phyloP scores from a whole-genome alignment of 2,113 vertebrate genomes.

The Mixornis gularis region DNA sequence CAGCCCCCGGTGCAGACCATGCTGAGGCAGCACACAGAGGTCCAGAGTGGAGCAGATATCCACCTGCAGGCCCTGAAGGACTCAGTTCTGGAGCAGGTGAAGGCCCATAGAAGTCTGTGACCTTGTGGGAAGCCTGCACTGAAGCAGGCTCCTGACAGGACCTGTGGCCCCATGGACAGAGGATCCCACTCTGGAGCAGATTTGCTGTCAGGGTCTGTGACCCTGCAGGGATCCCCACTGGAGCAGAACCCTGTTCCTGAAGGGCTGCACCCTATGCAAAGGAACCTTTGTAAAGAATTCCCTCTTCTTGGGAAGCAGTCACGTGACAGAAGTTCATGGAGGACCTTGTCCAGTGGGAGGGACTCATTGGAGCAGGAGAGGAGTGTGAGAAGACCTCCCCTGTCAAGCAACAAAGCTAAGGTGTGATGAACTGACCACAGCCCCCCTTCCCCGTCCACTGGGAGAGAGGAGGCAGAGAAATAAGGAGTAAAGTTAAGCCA shows the following conservation, averaged over 20 bases:
- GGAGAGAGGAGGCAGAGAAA: background rate
- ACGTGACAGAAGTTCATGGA: background rate
- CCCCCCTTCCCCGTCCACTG: too few relatives aligned
- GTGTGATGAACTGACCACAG: background rate
- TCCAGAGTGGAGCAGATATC: background rate
- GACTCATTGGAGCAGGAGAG: background rate
- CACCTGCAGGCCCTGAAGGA: background rate
- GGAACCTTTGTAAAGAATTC: background rate
- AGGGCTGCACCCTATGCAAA: background rate
- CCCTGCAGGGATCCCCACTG: rapidly evolving
- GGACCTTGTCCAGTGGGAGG: background rate
- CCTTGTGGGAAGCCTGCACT: background rate
- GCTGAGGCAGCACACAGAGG: background rate
- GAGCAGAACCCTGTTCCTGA: background rate
- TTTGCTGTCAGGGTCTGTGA: background rate
- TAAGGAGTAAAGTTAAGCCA: background rate
- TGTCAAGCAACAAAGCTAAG: background rate
- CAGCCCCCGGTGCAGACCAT: background rate
- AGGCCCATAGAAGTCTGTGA: background rate
- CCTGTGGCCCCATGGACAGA: background rate
- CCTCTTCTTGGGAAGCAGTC: background rate
- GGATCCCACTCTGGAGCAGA: background rate
- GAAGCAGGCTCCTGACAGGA: background rate
- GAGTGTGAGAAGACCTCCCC: background rate
- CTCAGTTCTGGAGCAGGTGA: background rate